phyloP scores from a whole-genome alignment of 2,113 vertebrate genomes.

The Notiomystis cincta region DNA sequence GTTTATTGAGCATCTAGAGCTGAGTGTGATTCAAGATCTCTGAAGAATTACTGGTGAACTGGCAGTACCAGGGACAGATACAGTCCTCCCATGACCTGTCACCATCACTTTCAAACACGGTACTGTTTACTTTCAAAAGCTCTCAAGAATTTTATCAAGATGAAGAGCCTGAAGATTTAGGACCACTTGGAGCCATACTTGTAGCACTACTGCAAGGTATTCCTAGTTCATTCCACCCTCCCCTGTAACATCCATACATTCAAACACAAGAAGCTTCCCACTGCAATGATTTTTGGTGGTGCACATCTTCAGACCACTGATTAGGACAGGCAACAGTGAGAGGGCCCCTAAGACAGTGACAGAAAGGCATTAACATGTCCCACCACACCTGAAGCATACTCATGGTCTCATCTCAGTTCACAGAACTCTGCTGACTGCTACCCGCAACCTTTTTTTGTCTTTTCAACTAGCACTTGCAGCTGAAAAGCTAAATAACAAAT shows the following conservation, averaged over 20 bases:
- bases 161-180: background rate
- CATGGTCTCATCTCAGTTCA: background rate
- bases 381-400: background rate
- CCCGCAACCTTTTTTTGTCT: background rate
- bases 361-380: background rate
- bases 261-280: background rate
- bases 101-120: background rate
- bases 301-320: background rate
- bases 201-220: background rate
- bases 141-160: background rate
- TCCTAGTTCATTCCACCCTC: background rate
- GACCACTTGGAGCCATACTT: background rate
- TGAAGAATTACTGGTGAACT: background rate
- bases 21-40: background rate
- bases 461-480: background rate
- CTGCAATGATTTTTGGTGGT: background rate
- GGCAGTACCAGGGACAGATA: background rate
- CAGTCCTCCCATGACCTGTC: fast-evolving
- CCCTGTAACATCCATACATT: background rate
- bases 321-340: background rate
- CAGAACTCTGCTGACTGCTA: background rate
- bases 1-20: background rate
- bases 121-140: background rate
- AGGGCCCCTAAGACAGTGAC: background rate
- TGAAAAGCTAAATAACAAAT: background rate